phyloP scores from a whole-genome alignment of 2,888 invertebrate genomes.

The Drosophila nr. fundita region DNA sequence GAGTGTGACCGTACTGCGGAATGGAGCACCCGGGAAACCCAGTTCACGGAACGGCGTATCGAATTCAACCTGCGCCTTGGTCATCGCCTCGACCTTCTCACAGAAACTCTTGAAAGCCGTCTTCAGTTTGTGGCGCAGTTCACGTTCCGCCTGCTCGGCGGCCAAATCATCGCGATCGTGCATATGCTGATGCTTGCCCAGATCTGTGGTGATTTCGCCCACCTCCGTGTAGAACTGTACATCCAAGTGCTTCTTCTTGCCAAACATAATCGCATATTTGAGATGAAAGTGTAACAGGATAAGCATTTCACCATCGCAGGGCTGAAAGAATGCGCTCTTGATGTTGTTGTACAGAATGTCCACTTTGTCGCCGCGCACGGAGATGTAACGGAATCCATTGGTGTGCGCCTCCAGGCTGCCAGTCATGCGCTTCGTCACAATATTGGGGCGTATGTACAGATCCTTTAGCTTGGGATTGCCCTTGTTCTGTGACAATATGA shows the following conservation, averaged over 20 bases:
- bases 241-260: conserved; percentile 99
- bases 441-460: conserved; percentile 99
- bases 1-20: conserved; percentile 96
- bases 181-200: conserved; percentile 99
- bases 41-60: conserved; percentile 99
- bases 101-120: conserved; percentile 99
- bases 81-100: conserved; percentile 97
- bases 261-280: conserved; percentile 99
- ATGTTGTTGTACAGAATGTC: conserved; percentile 99
- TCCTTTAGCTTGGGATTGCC: conserved; percentile 99
- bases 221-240: conserved; percentile 99
- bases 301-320: conserved; percentile 99
- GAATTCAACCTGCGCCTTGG: conserved; percentile 98
- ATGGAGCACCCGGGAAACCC: conserved; percentile 99
- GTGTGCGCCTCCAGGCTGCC: conserved; percentile 97
- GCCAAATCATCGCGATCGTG: conserved; percentile 99
- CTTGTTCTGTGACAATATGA: conserved; percentile 96
- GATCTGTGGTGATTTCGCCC: conserved; percentile 99
- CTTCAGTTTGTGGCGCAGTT: conserved; percentile 97
- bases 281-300: conserved; percentile 99
- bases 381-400: conserved; percentile 98
- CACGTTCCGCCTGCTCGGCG: conserved; percentile 99
- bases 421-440: conserved; percentile 97
- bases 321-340: conserved; percentile 99
- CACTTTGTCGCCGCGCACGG: conserved; percentile 99